Base-by-base conservation (phyloP, 2,797 vertebrate genomes). In the Hephaestus fuliginosus region DNA sequence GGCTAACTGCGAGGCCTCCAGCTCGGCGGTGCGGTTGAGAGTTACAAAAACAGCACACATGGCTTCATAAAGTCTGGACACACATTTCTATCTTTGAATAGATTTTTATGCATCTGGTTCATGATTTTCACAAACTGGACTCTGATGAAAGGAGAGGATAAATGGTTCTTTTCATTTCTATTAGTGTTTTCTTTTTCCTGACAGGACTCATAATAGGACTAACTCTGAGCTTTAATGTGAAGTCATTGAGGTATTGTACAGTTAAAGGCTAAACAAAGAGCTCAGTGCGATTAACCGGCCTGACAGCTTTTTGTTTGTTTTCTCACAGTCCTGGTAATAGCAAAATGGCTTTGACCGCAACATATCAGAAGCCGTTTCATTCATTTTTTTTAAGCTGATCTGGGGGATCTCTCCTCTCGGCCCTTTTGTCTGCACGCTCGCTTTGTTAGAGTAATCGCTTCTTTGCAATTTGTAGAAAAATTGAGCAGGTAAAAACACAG, bases 261-360 rank as follows among this genome's bases (percentile, higher is more conserved):
- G 53, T 52, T 62, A 57, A 55, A 30, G 28, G 43, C 22, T n/a
- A 58, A 73, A 82, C 63, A 74, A 76, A 78, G n/a, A 62, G 13
- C 5, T 18, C 20, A 2, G 11, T 0, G 0, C 66, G 74, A 84
- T 77, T 70, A 70, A 64, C 71, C 51, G 33, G 11, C 20, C 12
- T 44, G 62, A 48, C 71, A 75, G 58, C 5, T 22, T 61, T 58
- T 52, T 67, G 60, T 56, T 53, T 66, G 22, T 69, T 74, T 79
- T 51, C 28, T 28, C 30, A 67, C 22, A 20, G 0, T 48, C 46
- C 39, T 67, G 51, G n/a, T 52, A 25, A 64, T 20, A 56, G 46
- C 43, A 7, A 76, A 61, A 44, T 60, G 49, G 28, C 58, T 77
- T 49, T 75, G 22, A 73, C 53, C 0, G 41, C 1, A 18, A n/a